Conservation (phyloP, 2,888 invertebrate species). For the Gibbula magus region DNA sequence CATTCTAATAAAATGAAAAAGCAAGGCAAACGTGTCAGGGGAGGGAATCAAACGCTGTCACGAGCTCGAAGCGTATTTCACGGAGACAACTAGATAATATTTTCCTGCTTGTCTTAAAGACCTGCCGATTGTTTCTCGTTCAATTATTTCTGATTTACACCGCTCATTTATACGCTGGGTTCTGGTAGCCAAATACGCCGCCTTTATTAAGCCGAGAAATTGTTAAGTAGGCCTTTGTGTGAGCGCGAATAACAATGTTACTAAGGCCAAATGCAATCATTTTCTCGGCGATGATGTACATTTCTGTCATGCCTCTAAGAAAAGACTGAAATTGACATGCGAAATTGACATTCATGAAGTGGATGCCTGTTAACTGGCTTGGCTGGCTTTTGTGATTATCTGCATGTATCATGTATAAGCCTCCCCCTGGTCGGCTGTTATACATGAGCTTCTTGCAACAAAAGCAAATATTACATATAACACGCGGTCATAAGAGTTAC, state of each 20-base stretch:
- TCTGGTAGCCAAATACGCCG: background rate
- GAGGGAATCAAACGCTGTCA: background rate
- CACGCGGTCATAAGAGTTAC: background rate
- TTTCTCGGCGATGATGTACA: background rate
- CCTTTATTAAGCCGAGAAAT: conserved; percentile 10
- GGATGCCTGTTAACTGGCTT: too few species aligned
- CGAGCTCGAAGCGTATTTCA: background rate
- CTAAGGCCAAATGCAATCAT: background rate
- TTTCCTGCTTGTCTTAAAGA: conserved; percentile 11
- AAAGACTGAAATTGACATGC: conserved; percentile 22
- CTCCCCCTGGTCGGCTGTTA: background rate
- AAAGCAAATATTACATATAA: background rate
- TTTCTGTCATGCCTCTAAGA: background rate
- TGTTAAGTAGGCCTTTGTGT: background rate
- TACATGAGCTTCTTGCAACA: background rate
- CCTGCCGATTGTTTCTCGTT: conserved; percentile 18
- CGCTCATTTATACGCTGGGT: background rate
- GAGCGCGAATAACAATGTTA: background rate
- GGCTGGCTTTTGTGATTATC: background rate
- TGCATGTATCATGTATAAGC: background rate
- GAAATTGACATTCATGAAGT: conserved; percentile 20
- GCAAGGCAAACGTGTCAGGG: background rate
- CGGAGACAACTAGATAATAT: conserved; percentile 5
- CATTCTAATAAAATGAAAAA: background rate
- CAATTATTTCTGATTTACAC: conserved; percentile 5